These are phyloP conservation scores for Electrona antarctica DNA, from an alignment of 2,113 vertebrate genomes.

Conservation along the genomic window DNA sequence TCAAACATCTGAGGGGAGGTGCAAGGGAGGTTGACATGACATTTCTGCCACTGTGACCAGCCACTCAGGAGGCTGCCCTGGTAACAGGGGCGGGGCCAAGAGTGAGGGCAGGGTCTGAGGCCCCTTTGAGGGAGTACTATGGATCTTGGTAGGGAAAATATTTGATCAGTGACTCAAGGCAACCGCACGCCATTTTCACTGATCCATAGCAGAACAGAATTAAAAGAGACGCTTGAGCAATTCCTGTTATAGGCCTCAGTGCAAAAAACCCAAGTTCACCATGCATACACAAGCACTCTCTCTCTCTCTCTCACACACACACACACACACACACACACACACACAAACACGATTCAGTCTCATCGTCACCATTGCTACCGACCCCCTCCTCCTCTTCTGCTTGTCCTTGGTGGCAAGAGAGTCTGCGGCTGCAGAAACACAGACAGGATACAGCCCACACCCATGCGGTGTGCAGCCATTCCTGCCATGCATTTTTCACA, in stretches of 20 bases:
- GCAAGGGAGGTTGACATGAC: conserved; percentile 42
- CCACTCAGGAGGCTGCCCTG: conserved; percentile 56
- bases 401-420: conserved; percentile 9
- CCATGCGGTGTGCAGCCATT: conserved; percentile 64
- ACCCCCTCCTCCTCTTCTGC: conserved; percentile 20
- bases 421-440: conserved; percentile 49
- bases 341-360: background rate
- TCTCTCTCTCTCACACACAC: conserved; percentile 3
- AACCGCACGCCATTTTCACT: conserved; percentile 37
- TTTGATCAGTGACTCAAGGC: conserved; percentile 81
- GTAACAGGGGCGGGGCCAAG: conserved; percentile 46
- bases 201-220: conserved; percentile 49
- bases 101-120: conserved; percentile 42
- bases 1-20: conserved; percentile 50
- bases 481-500: conserved; percentile 70
- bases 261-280: conserved; percentile 26
- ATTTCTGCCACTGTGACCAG: conserved; percentile 43
- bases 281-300: conserved; percentile 18
- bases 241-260: conserved; percentile 30
- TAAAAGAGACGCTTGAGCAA: conserved; percentile 31
- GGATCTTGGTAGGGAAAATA: conserved; percentile 75
- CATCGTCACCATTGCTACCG: background rate
- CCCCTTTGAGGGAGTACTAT: conserved; percentile 52
- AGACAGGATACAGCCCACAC: conserved; percentile 76
- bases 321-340: background rate